phyloP scores from a whole-genome alignment of 2,797 vertebrate genomes.

The Amazonetta brasiliensis region DNA sequence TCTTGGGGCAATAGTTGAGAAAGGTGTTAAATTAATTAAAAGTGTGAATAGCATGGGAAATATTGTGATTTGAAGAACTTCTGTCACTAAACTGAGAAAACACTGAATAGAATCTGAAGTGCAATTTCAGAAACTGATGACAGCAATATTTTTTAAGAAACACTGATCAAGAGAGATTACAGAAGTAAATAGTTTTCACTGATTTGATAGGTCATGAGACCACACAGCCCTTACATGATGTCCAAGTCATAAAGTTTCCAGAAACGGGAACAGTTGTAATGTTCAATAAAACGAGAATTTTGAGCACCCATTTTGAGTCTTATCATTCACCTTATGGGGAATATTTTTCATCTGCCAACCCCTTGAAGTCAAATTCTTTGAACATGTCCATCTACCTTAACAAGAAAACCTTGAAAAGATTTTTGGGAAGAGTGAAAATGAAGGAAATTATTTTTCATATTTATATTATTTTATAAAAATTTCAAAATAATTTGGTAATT shows the following conservation, averaged over 20 bases:
- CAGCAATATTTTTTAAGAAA: neutral
- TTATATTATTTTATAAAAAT: neutral
- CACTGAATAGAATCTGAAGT: neutral
- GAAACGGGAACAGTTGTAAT: neutral
- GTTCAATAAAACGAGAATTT: neutral
- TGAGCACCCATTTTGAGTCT: neutral
- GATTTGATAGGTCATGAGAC: neutral
- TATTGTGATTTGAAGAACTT: neutral
- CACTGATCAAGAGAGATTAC: neutral
- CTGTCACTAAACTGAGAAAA: neutral
- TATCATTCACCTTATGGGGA: neutral
- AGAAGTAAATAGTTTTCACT: neutral
- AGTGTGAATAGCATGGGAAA: neutral
- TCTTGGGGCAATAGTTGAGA: neutral
- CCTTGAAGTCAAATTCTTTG: neutral
- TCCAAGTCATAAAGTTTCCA: neutral
- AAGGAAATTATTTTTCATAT: neutral
- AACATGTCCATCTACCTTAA: neutral
- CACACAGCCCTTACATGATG: neutral
- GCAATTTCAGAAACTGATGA: neutral
- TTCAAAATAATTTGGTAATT: neutral
- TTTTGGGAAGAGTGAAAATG: neutral
- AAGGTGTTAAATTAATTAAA: neutral
- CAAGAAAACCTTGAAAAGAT: neutral
- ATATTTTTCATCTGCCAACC: neutral